A percentile compares a stretch with the other conserved stretches of the same genome.
These are phyloP conservation scores for Nymphalis urticae DNA, from an alignment of 2,888 invertebrate genomes.

Conservation along the genomic window DNA sequence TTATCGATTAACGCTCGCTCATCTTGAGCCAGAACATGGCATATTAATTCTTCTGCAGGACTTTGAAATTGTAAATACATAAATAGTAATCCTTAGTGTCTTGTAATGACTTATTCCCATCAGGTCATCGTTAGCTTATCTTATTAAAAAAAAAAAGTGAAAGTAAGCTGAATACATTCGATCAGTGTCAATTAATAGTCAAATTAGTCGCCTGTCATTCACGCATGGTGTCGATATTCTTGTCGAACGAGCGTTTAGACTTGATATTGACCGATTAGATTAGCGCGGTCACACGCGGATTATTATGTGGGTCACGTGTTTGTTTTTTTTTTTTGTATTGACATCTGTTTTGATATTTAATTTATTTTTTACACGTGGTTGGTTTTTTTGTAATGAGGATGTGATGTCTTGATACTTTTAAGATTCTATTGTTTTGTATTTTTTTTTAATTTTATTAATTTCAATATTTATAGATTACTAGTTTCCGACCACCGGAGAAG, in stretches of 20 bases:
- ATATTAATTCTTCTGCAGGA: too few species aligned
- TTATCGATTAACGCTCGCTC: too few species aligned
- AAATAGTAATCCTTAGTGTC: too few species aligned
- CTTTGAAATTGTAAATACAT: too few species aligned
- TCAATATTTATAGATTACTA: too few species aligned
- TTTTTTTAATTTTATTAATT: too few species aligned
- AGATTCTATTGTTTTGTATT: too few species aligned
- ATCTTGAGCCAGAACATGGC: too few species aligned
- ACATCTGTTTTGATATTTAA: neutral
- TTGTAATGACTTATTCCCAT: too few species aligned
- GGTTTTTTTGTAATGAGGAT: neutral
- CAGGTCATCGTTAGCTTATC: too few species aligned
- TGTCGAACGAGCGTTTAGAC: neutral
- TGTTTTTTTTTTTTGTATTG: neutral
- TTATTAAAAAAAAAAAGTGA: too few species aligned
- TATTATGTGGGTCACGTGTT: slow-evolving; percentile 1
- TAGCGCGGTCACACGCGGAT: slow-evolving; percentile 1
- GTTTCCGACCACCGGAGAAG: too few species aligned
- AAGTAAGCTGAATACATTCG: neutral
- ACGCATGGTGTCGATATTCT: neutral
- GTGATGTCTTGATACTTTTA: neutral
- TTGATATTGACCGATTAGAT: slow-evolving; percentile 15
- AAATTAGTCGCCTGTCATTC: neutral
- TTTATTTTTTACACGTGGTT: neutral
- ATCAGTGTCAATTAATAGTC: neutral